These are phyloP conservation scores for Orthonyx spaldingii DNA, from an alignment of 2,113 vertebrate genomes.

Conservation along the genomic window DNA sequence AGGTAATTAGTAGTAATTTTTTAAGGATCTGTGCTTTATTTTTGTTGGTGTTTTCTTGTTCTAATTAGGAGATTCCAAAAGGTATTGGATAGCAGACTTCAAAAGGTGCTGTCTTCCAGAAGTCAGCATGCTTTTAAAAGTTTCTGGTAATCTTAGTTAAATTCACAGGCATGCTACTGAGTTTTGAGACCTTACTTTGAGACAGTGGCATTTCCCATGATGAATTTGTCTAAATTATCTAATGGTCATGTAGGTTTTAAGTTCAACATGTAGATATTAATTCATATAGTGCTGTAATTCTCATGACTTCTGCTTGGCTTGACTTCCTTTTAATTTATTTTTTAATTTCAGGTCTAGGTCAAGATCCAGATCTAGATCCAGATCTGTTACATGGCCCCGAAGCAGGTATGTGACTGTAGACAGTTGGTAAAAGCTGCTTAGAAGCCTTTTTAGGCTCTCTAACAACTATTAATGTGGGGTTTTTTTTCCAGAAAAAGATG, in stretches of 20 bases:
- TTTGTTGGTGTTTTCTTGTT: fast-evolving
- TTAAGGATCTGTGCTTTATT: fast-evolving
- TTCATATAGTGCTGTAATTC: background rate
- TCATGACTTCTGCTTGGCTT: background rate
- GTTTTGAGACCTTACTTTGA: background rate
- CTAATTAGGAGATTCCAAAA: background rate
- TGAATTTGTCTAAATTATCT: background rate
- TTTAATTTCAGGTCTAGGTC: conserved; percentile 71
- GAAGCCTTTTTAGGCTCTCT: background rate
- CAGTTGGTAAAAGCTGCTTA: background rate
- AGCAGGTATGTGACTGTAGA: conserved; percentile 70
- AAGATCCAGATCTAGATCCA: conserved; percentile 81
- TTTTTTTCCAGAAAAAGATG: background rate
- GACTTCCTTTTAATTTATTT: background rate
- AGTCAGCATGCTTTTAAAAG: background rate
- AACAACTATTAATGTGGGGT: fast-evolving
- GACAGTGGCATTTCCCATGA: fast-evolving
- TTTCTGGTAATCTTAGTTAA: background rate
- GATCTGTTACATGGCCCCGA: conserved; percentile 78
- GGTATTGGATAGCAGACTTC: background rate
- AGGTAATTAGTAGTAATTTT: conserved; percentile 62
- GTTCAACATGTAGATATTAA: fast-evolving
- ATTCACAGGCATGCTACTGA: background rate
- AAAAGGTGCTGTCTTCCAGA: background rate
- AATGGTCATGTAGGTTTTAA: background rate